Conservation (phyloP, 2,113 vertebrate genomes). For the Halcyon malimbica region DNA sequence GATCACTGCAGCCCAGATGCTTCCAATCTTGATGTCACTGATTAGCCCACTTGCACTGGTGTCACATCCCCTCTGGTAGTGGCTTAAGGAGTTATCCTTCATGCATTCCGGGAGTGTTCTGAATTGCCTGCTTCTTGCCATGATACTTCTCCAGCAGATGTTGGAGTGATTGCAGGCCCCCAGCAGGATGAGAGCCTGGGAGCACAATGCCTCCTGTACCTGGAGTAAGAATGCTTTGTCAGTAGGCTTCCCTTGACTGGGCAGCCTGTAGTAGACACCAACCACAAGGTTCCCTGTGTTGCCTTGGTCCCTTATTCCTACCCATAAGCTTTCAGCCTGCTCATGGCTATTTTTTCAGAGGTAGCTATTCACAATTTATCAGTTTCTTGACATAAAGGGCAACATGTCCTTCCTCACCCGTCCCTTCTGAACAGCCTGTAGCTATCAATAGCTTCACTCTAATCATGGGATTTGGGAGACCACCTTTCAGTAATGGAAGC, state of each 20-base stretch:
- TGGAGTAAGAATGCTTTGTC: background rate
- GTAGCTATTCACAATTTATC: background rate
- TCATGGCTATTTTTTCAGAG: background rate
- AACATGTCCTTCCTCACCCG: fast-evolving
- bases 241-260: background rate
- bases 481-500: background rate
- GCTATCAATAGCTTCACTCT: background rate
- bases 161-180: too few species aligned
- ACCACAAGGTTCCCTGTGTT: background rate
- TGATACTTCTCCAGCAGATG: too few species aligned
- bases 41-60: too few species aligned
- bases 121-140: too few species aligned
- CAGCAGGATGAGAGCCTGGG: too few species aligned
- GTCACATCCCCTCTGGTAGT: too few species aligned
- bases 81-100: too few species aligned
- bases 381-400: background rate
- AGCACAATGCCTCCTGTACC: too few species aligned
- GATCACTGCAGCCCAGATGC: too few species aligned
- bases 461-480: background rate
- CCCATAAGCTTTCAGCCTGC: background rate
- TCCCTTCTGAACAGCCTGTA: background rate
- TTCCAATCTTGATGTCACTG: too few species aligned
- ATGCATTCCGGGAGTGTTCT: too few species aligned
- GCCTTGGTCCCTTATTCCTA: background rate
- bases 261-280: background rate